Conservation (phyloP, 2,113 vertebrate species). For the Philantomba maxwellii region DNA sequence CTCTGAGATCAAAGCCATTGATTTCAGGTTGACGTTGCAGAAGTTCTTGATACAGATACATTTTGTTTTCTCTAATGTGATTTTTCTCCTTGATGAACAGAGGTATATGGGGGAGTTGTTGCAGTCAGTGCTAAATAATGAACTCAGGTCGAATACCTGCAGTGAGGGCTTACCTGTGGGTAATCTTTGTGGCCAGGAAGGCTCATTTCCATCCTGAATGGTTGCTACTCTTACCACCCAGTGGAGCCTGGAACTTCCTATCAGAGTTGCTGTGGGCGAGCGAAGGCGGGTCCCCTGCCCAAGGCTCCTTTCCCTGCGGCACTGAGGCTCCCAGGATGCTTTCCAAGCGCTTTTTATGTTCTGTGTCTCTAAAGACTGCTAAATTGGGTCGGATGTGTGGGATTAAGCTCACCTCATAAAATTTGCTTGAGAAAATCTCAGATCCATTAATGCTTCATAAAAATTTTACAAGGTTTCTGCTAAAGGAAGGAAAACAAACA, state of each 20-base stretch:
- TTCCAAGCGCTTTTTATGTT: not conserved
- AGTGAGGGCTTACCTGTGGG: not conserved
- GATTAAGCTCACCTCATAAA: constrained; percentile 68
- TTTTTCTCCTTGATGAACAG: not conserved
- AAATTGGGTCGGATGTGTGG: constrained; percentile 55
- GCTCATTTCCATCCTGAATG: not conserved
- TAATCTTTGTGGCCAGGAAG: not conserved
- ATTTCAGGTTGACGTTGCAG: constrained; percentile 1
- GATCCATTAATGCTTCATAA: constrained; percentile 84
- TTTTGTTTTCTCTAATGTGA: constrained; percentile 9
- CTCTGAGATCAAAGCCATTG: constrained; percentile 21
- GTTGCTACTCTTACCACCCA: not conserved
- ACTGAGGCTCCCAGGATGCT: not conserved
- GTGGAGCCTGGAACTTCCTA: not conserved
- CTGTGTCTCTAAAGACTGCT: constrained; percentile 30
- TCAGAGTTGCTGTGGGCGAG: rapidly evolving
- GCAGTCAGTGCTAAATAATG: not conserved
- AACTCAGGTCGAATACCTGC: not conserved
- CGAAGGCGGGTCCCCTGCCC: not conserved
- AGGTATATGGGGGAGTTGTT: not conserved
- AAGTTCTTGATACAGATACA: not conserved
- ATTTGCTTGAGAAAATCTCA: constrained; percentile 73
- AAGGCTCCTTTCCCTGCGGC: not conserved
- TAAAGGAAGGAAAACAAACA: constrained; percentile 82
- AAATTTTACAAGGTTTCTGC: constrained; percentile 81